A percentile compares a stretch with the other conserved stretches of the same genome.
phyloP scores from a whole-genome alignment of 2,113 vertebrate species.

The Saimiri boliviensis region DNA sequence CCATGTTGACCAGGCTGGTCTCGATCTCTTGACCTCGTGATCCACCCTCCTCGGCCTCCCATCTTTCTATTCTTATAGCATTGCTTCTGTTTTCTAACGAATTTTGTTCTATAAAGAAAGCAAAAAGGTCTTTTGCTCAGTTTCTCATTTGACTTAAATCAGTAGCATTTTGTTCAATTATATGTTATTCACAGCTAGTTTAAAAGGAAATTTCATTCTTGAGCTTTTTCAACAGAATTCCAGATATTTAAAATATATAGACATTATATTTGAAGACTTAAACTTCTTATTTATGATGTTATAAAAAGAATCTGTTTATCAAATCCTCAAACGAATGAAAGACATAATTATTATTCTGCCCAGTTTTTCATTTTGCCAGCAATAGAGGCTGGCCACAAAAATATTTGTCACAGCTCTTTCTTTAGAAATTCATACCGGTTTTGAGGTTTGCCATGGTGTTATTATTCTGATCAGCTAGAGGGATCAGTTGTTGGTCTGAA shows the following conservation, averaged over 20 bases:
- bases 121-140: not conserved
- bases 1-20: no score
- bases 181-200: slow-evolving; percentile 39
- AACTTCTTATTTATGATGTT: slow-evolving; percentile 22
- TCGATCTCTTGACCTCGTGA: no score
- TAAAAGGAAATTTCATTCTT: slow-evolving; percentile 52
- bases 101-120: slow-evolving; percentile 51
- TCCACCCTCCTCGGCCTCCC: no score
- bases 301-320: slow-evolving; percentile 36
- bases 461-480: not conserved
- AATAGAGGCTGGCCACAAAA: not conserved
- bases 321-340: not conserved
- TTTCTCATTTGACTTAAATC: slow-evolving; percentile 52
- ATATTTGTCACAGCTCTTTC: slow-evolving; percentile 22
- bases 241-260: slow-evolving; percentile 9
- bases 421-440: not conserved
- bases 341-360: not conserved
- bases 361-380: slow-evolving; percentile 22
- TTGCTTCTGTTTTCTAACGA: slow-evolving; percentile 35
- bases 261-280: slow-evolving; percentile 13
- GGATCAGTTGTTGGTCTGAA: not conserved
- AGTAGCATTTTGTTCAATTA: slow-evolving; percentile 53
- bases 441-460: not conserved
- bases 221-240: slow-evolving; percentile 50
- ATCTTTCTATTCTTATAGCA: slow-evolving; percentile 58